These are phyloP conservation scores for Drosophila siamana DNA, from an alignment of 2,888 invertebrate species.

Conservation along the genomic window DNA sequence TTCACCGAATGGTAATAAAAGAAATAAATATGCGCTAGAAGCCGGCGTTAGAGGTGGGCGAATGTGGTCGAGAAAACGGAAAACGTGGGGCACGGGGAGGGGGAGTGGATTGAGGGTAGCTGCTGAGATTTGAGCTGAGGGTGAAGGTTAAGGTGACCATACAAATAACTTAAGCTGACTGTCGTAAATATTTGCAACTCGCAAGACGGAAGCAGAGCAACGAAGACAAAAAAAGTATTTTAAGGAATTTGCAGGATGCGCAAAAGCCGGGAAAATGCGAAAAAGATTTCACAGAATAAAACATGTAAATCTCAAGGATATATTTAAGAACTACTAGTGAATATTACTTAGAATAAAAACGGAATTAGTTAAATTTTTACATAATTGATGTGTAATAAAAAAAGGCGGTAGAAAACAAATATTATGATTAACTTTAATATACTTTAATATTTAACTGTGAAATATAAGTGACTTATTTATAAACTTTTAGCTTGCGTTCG, in stretches of 20 bases:
- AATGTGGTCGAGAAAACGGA: neutral
- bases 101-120: neutral
- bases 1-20: slow-evolving; percentile 45
- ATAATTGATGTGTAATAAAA: too few relatives aligned
- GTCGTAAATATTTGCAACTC: neutral
- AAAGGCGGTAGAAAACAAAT: too few relatives aligned
- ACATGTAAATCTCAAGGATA: too few relatives aligned
- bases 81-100: neutral
- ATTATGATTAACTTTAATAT: too few relatives aligned
- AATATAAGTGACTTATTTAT: too few relatives aligned
- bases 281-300: too few relatives aligned
- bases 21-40: slow-evolving; percentile 24
- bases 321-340: too few relatives aligned
- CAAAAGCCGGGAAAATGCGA: neutral
- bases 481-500: too few relatives aligned
- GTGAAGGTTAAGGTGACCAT: slow-evolving; percentile 27
- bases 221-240: neutral
- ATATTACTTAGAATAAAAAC: too few relatives aligned
- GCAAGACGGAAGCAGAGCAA: neutral
- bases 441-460: too few relatives aligned
- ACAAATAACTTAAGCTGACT: slow-evolving; percentile 14
- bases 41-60: neutral
- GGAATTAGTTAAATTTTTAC: too few relatives aligned
- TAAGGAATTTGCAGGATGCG: neutral
- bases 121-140: slow-evolving; percentile 16